These are phyloP conservation scores for Euphydryas editha DNA, from an alignment of 2,888 invertebrate species.

Conservation along the genomic window DNA sequence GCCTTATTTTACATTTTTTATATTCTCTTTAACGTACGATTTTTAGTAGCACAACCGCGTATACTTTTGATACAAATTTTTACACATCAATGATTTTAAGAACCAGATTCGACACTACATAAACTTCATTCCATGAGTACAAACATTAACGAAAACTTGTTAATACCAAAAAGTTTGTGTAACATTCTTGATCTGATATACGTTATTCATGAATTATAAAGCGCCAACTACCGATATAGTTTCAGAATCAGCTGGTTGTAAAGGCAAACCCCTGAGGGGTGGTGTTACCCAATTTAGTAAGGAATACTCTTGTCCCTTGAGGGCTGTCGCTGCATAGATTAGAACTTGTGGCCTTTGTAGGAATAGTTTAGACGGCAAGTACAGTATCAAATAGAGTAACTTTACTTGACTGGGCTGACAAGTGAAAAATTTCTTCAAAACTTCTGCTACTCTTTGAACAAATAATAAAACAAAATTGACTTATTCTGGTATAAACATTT, in stretches of 20 bases:
- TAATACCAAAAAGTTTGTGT: neutral
- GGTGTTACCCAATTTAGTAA: conserved; percentile 44
- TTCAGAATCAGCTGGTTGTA: conserved; percentile 31
- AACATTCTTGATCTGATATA: neutral
- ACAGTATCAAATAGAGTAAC: neutral
- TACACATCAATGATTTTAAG: neutral
- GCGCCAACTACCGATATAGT: conserved; percentile 30
- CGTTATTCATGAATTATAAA: conserved; percentile 25
- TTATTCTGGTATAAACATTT: no score
- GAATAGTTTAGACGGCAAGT: neutral
- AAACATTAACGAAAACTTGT: neutral
- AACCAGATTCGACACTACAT: no score
- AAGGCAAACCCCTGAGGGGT: conserved; percentile 24
- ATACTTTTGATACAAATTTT: neutral
- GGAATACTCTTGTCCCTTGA: conserved; percentile 39
- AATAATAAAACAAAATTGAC: no score
- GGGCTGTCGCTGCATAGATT: conserved; percentile 44
- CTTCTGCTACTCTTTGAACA: no score
- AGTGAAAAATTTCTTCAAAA: no score
- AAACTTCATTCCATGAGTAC: neutral
- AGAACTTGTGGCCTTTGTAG: conserved; percentile 16
- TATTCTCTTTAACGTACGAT: neutral
- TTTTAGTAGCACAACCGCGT: neutral
- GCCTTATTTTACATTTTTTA: neutral
- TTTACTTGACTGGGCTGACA: no score